Conservation (phyloP, 2,797 vertebrate species). For the Arnoldichthys spilopterus region DNA sequence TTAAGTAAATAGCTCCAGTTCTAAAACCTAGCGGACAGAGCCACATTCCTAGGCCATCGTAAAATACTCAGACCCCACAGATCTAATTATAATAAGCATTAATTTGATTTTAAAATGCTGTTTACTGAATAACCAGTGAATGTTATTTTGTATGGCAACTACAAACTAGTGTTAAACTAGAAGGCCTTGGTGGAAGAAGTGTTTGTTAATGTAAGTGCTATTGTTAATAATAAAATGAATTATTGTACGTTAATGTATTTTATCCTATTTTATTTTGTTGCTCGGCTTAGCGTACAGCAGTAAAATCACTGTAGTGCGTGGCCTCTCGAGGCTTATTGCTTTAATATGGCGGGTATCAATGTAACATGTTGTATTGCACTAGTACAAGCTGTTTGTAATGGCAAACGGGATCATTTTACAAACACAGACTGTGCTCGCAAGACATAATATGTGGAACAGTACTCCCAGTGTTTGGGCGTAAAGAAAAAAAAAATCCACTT, state of each 20-base stretch:
- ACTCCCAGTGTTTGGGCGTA: not conserved
- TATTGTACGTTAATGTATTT: not conserved
- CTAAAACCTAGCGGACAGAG: no score
- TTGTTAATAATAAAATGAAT: not conserved
- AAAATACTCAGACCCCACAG: no score
- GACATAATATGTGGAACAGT: conserved; percentile 8
- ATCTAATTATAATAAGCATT: no score
- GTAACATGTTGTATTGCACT: not conserved
- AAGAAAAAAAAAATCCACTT: conserved; percentile 12
- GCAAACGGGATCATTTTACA: conserved; percentile 4
- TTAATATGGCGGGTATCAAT: not conserved
- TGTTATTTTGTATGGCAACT: no score
- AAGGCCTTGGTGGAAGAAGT: no score
- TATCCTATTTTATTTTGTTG: not conserved
- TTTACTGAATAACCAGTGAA: no score
- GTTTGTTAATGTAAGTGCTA: no score
- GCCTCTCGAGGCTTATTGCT: not conserved
- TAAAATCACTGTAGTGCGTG: not conserved
- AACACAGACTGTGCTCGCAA: conserved; percentile 12
- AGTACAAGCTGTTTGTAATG: not conserved
- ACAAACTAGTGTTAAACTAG: no score
- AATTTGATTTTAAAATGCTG: no score
- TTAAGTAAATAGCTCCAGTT: no score
- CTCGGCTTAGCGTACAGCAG: not conserved
- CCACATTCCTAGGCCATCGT: no score